Evolutionary conservation across 2,797 vertebrate genomes (phyloP).

Genomic region (Meda fulgida): DNA sequence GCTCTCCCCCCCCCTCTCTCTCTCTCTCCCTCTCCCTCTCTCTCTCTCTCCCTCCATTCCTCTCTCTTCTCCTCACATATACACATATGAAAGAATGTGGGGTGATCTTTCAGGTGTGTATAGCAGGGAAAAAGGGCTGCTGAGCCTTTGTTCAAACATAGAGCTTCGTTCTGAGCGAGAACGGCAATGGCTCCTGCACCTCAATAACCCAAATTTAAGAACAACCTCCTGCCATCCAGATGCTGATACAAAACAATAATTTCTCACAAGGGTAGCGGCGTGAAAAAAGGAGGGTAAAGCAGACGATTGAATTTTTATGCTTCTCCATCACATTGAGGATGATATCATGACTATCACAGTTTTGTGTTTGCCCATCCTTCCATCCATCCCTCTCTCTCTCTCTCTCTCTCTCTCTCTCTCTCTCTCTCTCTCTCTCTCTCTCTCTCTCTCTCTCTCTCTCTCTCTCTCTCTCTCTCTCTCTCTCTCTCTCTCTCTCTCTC

Average conservation of each 20-base stretch:
- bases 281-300: constrained; percentile 69
- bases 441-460: constrained; percentile 63
- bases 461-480: constrained; percentile 63
- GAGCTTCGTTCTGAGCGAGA: constrained; percentile 80
- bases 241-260: constrained; percentile 81
- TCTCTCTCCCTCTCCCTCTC: constrained; percentile 3
- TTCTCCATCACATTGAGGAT: constrained; percentile 64
- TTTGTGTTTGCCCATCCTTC: constrained; percentile 61
- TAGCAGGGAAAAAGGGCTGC: constrained; percentile 84
- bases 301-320: constrained; percentile 72
- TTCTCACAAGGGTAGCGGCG: constrained; percentile 62
- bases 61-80: constrained; percentile 62
- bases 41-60: neutral
- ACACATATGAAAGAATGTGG: constrained; percentile 60
- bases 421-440: constrained; percentile 63
- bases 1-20: constrained; percentile 24
- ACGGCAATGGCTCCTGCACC: constrained; percentile 79
- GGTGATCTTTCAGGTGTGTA: constrained; percentile 67
- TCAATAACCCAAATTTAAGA: constrained; percentile 89
- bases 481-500: constrained; percentile 62
- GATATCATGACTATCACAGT: constrained; percentile 74
- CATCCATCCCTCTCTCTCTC: constrained; percentile 59
- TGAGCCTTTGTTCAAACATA: constrained; percentile 90
- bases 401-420: constrained; percentile 63
- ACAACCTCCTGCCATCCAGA: constrained; percentile 84